Percentiles rank a stretch among this genome's conserved stretches.
phyloP scores from a whole-genome alignment of 2,113 vertebrate species.

The Vimba vimba region DNA sequence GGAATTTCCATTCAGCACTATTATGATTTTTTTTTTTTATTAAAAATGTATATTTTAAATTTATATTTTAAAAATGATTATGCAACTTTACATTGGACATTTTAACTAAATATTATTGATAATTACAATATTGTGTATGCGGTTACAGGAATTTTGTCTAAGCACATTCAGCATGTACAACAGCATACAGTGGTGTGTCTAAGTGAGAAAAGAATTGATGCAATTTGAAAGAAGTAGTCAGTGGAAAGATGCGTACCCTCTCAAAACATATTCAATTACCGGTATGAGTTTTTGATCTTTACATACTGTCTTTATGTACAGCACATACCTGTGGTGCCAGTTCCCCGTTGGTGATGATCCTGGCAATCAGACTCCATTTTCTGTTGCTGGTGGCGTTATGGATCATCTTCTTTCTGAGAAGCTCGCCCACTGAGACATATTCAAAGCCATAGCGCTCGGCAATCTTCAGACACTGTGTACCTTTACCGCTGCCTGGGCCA shows the following conservation, averaged over 20 bases:
- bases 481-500: slow-evolving; percentile 97
- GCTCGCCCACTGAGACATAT: slow-evolving; percentile 94
- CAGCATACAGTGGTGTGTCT: too few species aligned
- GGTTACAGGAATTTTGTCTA: background rate
- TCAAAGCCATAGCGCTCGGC: slow-evolving; percentile 95
- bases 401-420: slow-evolving; percentile 95
- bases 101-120: background rate
- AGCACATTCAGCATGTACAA: too few species aligned
- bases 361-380: slow-evolving; percentile 98
- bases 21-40: background rate
- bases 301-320: background rate
- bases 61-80: background rate
- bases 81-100: background rate
- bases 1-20: background rate
- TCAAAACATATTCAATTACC: background rate
- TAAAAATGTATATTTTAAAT: background rate
- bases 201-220: too few species aligned
- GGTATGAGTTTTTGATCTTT: background rate
- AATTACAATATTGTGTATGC: background rate
- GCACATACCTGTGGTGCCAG: slow-evolving; percentile 92
- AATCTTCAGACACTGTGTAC: slow-evolving; percentile 97
- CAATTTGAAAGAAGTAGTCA: too few species aligned
- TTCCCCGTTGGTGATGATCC: slow-evolving; percentile 98
- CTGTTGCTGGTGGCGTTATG: slow-evolving; percentile 95
- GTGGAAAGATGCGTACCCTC: too few species aligned